Percentiles rank a stretch among this genome's conserved stretches.
Conservation (phyloP, 2,888 invertebrate genomes). For the Campoplex capitator region DNA sequence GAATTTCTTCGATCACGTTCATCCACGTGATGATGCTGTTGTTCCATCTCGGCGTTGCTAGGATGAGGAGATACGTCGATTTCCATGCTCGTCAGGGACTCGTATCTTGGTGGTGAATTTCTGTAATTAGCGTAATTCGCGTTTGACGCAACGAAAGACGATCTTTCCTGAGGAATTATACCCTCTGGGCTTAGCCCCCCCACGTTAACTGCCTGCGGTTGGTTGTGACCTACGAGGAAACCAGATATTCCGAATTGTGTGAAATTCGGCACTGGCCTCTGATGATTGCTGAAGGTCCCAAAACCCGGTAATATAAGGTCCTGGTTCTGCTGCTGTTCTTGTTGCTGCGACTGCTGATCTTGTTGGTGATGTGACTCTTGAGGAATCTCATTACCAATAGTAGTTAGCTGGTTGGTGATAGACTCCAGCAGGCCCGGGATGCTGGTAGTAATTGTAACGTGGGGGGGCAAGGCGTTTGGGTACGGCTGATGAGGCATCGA, state of each 20-base stretch:
- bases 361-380: slow-evolving; percentile 62
- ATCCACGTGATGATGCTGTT: slow-evolving; percentile 53
- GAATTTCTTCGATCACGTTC: slow-evolving; percentile 45
- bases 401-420: slow-evolving; percentile 88
- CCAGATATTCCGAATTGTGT: slow-evolving; percentile 87
- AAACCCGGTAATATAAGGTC: slow-evolving; percentile 78
- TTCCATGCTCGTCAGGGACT: slow-evolving; percentile 73
- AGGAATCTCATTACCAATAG: slow-evolving; percentile 88
- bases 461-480: slow-evolving; percentile 95
- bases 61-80: slow-evolving; percentile 67
- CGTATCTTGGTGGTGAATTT: slow-evolving; percentile 77
- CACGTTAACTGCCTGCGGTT: slow-evolving; percentile 90
- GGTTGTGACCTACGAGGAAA: slow-evolving; percentile 86
- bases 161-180: slow-evolving; percentile 85
- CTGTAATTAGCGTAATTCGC: slow-evolving; percentile 75
- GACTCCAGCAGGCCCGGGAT: slow-evolving; percentile 83
- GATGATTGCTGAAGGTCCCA: slow-evolving; percentile 80
- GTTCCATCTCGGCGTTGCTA: slow-evolving; percentile 70
- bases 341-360: slow-evolving; percentile 72
- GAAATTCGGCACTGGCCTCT: slow-evolving; percentile 88
- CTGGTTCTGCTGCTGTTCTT: slow-evolving; percentile 70
- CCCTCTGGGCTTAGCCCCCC: slow-evolving; percentile 90
- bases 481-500: slow-evolving; percentile 86
- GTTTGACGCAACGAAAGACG: slow-evolving; percentile 80
- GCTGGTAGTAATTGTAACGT: slow-evolving; percentile 90